Percentiles rank a stretch among this genome's conserved stretches.
Evolutionary conservation across 1,140 invertebrate species (phyloP).

Genomic region (Trypoxylus dichotomus): DNA sequence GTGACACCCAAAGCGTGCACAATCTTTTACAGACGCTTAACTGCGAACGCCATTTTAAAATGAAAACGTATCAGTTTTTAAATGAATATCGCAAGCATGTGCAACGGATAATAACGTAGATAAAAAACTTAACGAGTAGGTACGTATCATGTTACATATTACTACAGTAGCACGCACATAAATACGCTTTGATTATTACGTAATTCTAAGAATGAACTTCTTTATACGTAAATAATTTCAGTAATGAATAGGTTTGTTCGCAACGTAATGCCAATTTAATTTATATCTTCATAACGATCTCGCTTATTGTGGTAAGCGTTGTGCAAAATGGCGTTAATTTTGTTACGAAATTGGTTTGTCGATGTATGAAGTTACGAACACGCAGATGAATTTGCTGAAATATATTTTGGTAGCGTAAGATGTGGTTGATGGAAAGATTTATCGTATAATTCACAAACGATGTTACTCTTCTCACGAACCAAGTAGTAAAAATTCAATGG

Average conservation of each 20-base stretch:
- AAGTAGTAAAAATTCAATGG: no score
- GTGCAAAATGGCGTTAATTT: background rate
- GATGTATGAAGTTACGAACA: background rate
- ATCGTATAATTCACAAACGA: no score
- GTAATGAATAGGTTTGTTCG: constrained; percentile 1
- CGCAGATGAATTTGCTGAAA: background rate
- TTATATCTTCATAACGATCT: constrained; percentile 21
- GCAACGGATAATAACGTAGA: background rate
- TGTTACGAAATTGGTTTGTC: background rate
- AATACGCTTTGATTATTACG: background rate
- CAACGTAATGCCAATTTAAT: background rate
- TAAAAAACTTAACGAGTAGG: background rate
- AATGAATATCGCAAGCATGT: background rate
- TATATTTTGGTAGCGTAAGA: no score
- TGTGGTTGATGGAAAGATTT: no score
- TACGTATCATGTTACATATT: background rate
- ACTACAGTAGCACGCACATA: background rate
- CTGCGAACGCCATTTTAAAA: no score
- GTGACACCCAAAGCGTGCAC: no score
- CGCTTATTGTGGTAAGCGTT: background rate
- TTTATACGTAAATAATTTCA: background rate
- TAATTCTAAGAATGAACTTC: background rate
- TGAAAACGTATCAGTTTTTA: background rate
- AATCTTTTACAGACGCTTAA: no score
- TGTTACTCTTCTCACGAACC: no score